Evolutionary conservation across 2,113 vertebrate species (phyloP), one percentile per base, ranked within the genome.

Genomic region (Hiodon alosoides): DNA sequence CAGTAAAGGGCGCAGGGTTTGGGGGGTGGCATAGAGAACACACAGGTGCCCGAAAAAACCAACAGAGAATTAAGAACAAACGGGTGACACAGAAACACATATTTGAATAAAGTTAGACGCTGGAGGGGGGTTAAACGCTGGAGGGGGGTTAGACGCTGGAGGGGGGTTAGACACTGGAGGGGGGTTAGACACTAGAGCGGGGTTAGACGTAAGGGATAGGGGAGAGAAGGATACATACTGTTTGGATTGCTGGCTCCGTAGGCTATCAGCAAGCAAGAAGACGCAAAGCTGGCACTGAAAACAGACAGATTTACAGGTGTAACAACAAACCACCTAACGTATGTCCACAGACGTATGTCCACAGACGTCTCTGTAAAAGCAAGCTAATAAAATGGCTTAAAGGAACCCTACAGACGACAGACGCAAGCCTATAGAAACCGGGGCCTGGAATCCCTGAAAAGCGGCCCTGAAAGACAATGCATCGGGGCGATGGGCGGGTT

Each of bases 181-280:
- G 31, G 31, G 31, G 31, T 31, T 9, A 72, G 58, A 59, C 58
- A 6, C 17, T 46, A 46, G 11, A 31, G 13, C n/a, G 2, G n/a
- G n/a, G 6, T 2, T 0, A 52, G 13, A 13, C 10, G 47, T 11
- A 31, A 50, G 52, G 2, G 11, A 0, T 11, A 3, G 4, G 61
- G 7, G 9, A 54, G 52, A 7, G 52, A 71, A 0, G 4, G 2
- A 58, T 71, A 94, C 96, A 80, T 85, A 99, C 97, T 93, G 77
- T 87, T 89, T 0, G 97, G 97, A 78, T 96, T 93, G 17, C 90
- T 97, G 85, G 96, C 94, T 80, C 94, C 96, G 0, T 99, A 96
- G 0, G 96, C 95, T 0, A 98, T 98, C 83, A 98, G 86, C 82
- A 99, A 83, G 13, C 97, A 99, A 83, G 96, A 98, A 53, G 94